Evolutionary conservation across 2,888 invertebrate genomes (phyloP).

Genomic region (Xylota sylvarum): DNA sequence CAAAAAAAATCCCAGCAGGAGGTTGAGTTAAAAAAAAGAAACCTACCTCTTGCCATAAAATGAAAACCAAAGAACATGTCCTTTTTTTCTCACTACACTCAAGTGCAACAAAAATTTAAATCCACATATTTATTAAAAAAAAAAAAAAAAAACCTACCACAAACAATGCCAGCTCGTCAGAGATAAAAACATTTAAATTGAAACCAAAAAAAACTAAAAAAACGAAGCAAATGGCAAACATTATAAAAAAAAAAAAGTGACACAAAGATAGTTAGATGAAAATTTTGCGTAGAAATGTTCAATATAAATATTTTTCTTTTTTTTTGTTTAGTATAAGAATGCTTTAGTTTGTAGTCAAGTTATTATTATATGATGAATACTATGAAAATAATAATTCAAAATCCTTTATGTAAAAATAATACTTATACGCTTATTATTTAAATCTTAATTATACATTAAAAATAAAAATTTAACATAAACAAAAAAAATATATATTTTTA

Average conservation of each 20-base stretch:
- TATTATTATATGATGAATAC: constrained; percentile 11
- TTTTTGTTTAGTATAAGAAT: constrained; percentile 2
- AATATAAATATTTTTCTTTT: neutral
- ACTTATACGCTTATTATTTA: constrained; percentile 75
- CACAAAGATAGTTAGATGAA: constrained; percentile 49
- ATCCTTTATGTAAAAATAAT: constrained; percentile 44
- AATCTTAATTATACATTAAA: constrained; percentile 63
- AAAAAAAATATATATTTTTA: constrained; percentile 23
- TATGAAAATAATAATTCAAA: constrained; percentile 37
- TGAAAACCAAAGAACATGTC: constrained; percentile 48
- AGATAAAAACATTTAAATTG: constrained; percentile 44
- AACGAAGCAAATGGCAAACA: neutral
- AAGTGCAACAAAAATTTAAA: constrained; percentile 53
- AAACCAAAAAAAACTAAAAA: constrained; percentile 35
- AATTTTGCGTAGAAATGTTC: constrained; percentile 28
- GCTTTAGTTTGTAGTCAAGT: neutral
- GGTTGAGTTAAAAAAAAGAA: constrained; percentile 19
- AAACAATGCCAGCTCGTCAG: constrained; percentile 7
- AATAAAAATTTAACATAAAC: constrained; percentile 27
- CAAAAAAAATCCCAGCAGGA: constrained; percentile 45
- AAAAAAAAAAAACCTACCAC: neutral
- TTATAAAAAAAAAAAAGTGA: constrained; percentile 16
- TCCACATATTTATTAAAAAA: constrained; percentile 39
- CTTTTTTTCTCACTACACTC: constrained; percentile 52
- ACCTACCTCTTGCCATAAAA: constrained; percentile 62